A percentile compares a stretch with the other conserved stretches of the same genome.
phyloP scores from a whole-genome alignment of 2,797 vertebrate species.

The Muraenolepis orangiensis region DNA sequence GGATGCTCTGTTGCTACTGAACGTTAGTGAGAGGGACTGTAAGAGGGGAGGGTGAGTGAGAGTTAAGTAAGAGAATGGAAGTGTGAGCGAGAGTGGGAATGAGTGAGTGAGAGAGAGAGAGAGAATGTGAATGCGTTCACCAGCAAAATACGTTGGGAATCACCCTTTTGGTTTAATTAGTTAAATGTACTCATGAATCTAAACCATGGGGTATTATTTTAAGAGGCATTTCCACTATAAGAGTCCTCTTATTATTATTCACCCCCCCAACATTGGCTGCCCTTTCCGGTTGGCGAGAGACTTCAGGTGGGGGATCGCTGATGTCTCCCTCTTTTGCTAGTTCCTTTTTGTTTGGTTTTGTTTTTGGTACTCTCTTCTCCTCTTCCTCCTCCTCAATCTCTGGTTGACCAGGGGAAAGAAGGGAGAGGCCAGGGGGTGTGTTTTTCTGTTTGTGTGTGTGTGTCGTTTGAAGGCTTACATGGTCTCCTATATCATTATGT shows the following conservation, averaged over 20 bases:
- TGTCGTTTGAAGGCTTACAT: slow-evolving; percentile 27
- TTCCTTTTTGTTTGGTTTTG: slow-evolving; percentile 24
- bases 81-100: too few species aligned
- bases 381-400: slow-evolving; percentile 9
- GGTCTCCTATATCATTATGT: slow-evolving; percentile 3
- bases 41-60: not conserved
- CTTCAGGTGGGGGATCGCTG: too few species aligned
- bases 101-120: too few species aligned
- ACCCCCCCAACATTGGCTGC: slow-evolving; percentile 30
- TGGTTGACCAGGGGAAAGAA: slow-evolving; percentile 23
- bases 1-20: too few species aligned
- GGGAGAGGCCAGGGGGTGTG: not conserved
- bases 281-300: too few species aligned
- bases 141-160: not conserved
- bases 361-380: slow-evolving; percentile 45
- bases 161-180: not conserved
- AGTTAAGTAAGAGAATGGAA: too few species aligned
- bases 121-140: too few species aligned
- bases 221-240: slow-evolving; percentile 51
- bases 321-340: not conserved
- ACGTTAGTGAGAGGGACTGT: not conserved
- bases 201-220: slow-evolving; percentile 39
- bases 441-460: slow-evolving; percentile 20
- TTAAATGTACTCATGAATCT: slow-evolving; percentile 53
- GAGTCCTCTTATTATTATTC: slow-evolving; percentile 36